Evolutionary conservation across 2,888 invertebrate species (phyloP).

Genomic region (Melitaea athalia): DNA sequence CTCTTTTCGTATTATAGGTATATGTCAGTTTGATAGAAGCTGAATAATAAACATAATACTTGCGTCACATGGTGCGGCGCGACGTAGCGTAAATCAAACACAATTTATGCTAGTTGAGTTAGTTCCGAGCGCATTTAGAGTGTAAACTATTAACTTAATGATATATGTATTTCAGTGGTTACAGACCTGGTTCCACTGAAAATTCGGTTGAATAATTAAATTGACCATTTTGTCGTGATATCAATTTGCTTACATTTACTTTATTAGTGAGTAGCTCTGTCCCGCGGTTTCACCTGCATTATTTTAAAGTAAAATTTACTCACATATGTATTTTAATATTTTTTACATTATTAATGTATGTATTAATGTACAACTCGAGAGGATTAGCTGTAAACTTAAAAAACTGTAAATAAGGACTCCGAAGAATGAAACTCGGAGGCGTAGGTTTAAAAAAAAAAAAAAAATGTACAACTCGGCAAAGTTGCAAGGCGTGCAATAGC

Average conservation of each 20-base stretch:
- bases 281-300: too few relatives aligned
- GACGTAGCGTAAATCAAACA: slow-evolving; percentile 41
- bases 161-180: slow-evolving; percentile 29
- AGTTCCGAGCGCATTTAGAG: slow-evolving; percentile 33
- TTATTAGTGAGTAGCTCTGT: too few relatives aligned
- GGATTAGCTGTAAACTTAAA: too few relatives aligned
- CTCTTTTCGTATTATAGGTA: neutral
- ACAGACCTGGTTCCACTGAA: neutral
- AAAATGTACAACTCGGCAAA: too few relatives aligned
- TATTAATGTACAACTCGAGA: too few relatives aligned
- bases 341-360: too few relatives aligned
- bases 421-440: too few relatives aligned
- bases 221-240: slow-evolving; percentile 3
- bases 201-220: neutral
- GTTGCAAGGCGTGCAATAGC: too few relatives aligned
- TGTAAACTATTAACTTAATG: slow-evolving; percentile 36
- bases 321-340: too few relatives aligned
- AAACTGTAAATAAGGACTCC: too few relatives aligned
- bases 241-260: neutral
- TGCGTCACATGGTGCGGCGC: slow-evolving; percentile 38
- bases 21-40: slow-evolving; percentile 7
- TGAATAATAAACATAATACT: slow-evolving; percentile 33
- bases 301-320: too few relatives aligned
- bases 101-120: slow-evolving; percentile 40
- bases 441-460: too few relatives aligned